phyloP scores from a whole-genome alignment of 2,888 invertebrate species.

The Nesidiocoris tenuis region DNA sequence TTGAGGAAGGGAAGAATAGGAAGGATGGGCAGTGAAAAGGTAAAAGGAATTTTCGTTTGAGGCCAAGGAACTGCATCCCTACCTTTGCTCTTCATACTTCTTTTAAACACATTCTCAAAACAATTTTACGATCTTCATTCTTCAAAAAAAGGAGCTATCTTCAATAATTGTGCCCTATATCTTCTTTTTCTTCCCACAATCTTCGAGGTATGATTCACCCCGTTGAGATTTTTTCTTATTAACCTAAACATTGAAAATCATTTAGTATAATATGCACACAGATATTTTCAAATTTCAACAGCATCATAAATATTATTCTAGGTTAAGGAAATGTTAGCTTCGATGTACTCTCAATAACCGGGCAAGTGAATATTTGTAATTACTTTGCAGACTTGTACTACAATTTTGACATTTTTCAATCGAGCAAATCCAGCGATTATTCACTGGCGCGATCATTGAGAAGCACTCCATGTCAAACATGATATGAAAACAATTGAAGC shows the following conservation, averaged over 20 bases:
- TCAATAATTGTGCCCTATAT: slow-evolving; percentile 39
- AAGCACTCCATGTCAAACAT: too few relatives aligned
- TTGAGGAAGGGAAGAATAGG: background rate
- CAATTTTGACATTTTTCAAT: too few relatives aligned
- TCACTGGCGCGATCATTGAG: too few relatives aligned
- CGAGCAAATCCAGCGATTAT: too few relatives aligned
- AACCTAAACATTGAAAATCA: slow-evolving; percentile 48
- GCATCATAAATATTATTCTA: background rate
- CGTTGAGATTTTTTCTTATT: slow-evolving; percentile 45
- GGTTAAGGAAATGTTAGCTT: too few relatives aligned
- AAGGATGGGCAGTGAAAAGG: slow-evolving; percentile 8
- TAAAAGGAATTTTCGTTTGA: slow-evolving; percentile 3
- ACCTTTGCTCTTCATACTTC: slow-evolving; percentile 40
- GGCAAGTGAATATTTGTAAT: too few relatives aligned
- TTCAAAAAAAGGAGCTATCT: slow-evolving; percentile 44
- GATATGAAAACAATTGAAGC: too few relatives aligned
- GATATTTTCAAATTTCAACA: background rate
- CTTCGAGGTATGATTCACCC: slow-evolving; percentile 41
- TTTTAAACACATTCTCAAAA: slow-evolving; percentile 39
- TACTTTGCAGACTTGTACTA: too few relatives aligned
- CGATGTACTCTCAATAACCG: too few relatives aligned
- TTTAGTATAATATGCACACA: slow-evolving; percentile 32
- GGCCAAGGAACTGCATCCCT: slow-evolving; percentile 39
- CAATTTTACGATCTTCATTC: slow-evolving; percentile 41
- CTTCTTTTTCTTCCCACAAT: slow-evolving; percentile 40